Evolutionary conservation across 2,797 vertebrate genomes (phyloP), one percentile per base, ranked within the genome.

Genomic region (Spinus olivaceus): DNA sequence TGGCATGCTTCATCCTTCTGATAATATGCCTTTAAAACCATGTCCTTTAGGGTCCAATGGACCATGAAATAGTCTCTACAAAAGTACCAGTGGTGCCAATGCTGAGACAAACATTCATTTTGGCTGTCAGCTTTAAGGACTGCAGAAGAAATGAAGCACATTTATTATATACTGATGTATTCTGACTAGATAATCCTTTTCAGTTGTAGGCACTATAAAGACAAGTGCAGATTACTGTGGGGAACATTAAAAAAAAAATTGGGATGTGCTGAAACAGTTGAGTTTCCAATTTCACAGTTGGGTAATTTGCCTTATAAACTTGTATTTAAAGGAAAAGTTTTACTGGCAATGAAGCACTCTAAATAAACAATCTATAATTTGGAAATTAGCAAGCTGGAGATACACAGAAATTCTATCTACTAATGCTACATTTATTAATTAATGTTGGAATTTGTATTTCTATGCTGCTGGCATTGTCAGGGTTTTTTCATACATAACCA

Each of bases 31-130:
- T 98, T 97, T 97, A 98, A 98, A 97, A 97, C 97, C 97, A 97
- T 98, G 97, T 98, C 97, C 98, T 98, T 98, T 98, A 98, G 97
- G 97, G 97, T 97, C 97, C 98, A 98, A 77, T 97, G 97, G 96
- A 98, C 97, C 98, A 96, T 98, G 98, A 98, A 98, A 98, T 98
- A 98, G 97, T 98, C 90, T 98, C 95, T 94, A 95, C 90, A 94
- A 89, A 97, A 97, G 94, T 94, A 96, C 64, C 93, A 90, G 81
- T 85, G 87, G 88, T 97, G 96, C 97, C 88, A 91, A 65, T 60
- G 92, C 54, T 33, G 96, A 97, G 95, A 93, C 94, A 97, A 97
- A 97, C 97, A 98, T 98, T 97, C 96, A 97, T 98, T 98, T 96
- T 96, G 92, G 96, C 96, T 98, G 97, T 97, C 97, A 98, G 95